A percentile compares a stretch with the other conserved stretches of the same genome.
phyloP scores from a whole-genome alignment of 2,888 invertebrate species.

The Galeruca laticollis region DNA sequence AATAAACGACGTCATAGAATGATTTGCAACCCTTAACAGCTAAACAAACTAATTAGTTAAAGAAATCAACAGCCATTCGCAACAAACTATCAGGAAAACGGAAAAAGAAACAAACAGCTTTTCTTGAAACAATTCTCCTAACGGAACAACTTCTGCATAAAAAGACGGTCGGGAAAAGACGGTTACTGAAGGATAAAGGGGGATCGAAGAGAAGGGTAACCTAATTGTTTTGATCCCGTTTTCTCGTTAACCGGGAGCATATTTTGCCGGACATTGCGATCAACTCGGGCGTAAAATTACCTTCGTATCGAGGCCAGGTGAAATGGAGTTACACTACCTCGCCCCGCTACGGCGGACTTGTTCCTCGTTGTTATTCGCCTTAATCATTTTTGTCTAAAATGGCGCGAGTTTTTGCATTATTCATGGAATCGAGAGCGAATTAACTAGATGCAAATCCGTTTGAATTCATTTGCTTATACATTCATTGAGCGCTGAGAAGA shows the following conservation, averaged over 20 bases:
- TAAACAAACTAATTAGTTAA: slow-evolving; percentile 37
- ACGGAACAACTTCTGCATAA: slow-evolving; percentile 34
- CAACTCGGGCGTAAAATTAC: slow-evolving; percentile 56
- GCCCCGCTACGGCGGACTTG: slow-evolving; percentile 4
- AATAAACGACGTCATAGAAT: slow-evolving; percentile 10
- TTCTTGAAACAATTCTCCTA: slow-evolving; percentile 31
- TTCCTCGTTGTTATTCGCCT: slow-evolving; percentile 31
- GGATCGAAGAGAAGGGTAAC: slow-evolving; percentile 24
- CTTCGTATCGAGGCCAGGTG: slow-evolving; percentile 39
- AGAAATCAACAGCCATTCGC: slow-evolving; percentile 29
- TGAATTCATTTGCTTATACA: slow-evolving; percentile 55
- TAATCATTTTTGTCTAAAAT: slow-evolving; percentile 40
- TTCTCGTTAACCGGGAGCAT: slow-evolving; percentile 48
- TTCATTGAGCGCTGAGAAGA: slow-evolving; percentile 50
- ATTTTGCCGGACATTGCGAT: slow-evolving; percentile 55
- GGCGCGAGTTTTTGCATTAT: slow-evolving; percentile 57
- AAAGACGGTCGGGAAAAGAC: slow-evolving; percentile 19
- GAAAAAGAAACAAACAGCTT: slow-evolving; percentile 34
- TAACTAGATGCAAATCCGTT: slow-evolving; percentile 58
- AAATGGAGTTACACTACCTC: slow-evolving; percentile 16
- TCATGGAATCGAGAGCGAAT: slow-evolving; percentile 60
- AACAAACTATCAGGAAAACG: slow-evolving; percentile 27
- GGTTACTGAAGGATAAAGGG: slow-evolving; percentile 17
- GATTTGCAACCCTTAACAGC: slow-evolving; percentile 29
- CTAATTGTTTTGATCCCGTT: slow-evolving; percentile 48